phyloP scores from a whole-genome alignment of 2,888 invertebrate genomes.

The Eucriotettix oculatus region DNA sequence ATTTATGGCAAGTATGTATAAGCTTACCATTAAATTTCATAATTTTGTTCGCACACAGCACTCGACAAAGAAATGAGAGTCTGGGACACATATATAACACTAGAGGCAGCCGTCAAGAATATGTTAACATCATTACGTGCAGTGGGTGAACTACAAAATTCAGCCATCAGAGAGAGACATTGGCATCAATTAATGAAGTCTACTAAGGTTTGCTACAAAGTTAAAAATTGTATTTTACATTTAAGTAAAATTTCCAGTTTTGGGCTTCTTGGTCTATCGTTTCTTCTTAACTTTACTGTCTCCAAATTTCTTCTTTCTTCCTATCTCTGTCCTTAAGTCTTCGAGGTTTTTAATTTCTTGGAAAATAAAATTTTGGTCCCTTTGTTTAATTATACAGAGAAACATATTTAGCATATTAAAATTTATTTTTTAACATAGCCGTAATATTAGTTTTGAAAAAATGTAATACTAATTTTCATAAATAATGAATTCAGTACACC shows the following conservation, averaged over 20 bases:
- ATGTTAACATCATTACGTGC: conserved; percentile 89
- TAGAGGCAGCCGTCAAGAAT: conserved; percentile 88
- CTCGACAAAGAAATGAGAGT: conserved; percentile 91
- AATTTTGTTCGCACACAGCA: conserved; percentile 23
- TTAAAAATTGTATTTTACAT: neutral
- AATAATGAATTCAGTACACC: too few relatives aligned
- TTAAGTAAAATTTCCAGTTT: neutral
- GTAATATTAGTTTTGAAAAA: too few relatives aligned
- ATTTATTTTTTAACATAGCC: too few relatives aligned
- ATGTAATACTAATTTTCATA: too few relatives aligned
- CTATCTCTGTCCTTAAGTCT: neutral
- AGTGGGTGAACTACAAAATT: conserved; percentile 89
- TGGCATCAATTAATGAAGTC: conserved; percentile 95
- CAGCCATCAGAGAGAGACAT: conserved; percentile 87
- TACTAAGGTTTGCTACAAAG: conserved; percentile 56
- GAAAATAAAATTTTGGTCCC: too few relatives aligned
- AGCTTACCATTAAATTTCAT: neutral
- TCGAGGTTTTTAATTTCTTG: too few relatives aligned
- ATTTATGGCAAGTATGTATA: too few relatives aligned
- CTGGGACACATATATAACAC: conserved; percentile 79
- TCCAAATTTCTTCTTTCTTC: neutral
- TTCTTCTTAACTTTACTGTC: conserved; percentile 1
- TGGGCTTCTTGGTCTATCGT: neutral
- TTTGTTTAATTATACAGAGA: too few relatives aligned
- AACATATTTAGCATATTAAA: too few relatives aligned